phyloP scores from a whole-genome alignment of 2,888 invertebrate genomes.

The Liodrosophila aerea region DNA sequence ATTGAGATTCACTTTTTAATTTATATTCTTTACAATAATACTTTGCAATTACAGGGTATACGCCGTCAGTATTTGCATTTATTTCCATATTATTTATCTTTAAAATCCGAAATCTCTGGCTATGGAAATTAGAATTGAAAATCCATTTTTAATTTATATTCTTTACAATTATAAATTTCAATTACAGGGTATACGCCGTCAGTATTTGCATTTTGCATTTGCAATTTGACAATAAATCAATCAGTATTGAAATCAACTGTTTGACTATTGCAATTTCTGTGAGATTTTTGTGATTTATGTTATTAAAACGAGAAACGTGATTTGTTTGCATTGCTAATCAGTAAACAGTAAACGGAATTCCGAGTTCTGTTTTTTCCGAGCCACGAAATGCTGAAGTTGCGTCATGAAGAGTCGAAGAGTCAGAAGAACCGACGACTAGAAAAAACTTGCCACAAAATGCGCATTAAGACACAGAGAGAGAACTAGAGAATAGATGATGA shows the following conservation, averaged over 20 bases:
- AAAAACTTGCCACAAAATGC: constrained; percentile 15
- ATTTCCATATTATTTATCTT: too few relatives aligned
- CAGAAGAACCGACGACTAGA: background rate
- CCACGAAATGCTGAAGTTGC: constrained; percentile 37
- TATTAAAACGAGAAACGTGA: constrained; percentile 55
- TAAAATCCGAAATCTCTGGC: too few relatives aligned
- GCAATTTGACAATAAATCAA: constrained; percentile 46
- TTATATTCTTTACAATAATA: too few relatives aligned
- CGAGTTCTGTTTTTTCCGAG: constrained; percentile 37
- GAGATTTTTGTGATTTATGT: constrained; percentile 51
- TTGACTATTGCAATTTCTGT: constrained; percentile 38
- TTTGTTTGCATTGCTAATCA: constrained; percentile 56
- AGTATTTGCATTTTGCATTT: constrained; percentile 25
- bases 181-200: background rate
- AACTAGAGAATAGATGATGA: constrained; percentile 14
- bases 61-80: too few relatives aligned
- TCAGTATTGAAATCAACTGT: constrained; percentile 33
- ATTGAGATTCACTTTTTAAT: too few relatives aligned
- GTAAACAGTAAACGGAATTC: constrained; percentile 27
- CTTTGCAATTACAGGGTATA: too few relatives aligned
- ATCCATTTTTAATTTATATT: too few relatives aligned
- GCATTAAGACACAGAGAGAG: constrained; percentile 16
- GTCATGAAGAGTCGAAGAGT: constrained; percentile 42
- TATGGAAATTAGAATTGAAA: too few relatives aligned
- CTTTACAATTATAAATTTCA: too few relatives aligned